Conservation (phyloP, 1,140 invertebrate species). For the Aphelinus certus region DNA sequence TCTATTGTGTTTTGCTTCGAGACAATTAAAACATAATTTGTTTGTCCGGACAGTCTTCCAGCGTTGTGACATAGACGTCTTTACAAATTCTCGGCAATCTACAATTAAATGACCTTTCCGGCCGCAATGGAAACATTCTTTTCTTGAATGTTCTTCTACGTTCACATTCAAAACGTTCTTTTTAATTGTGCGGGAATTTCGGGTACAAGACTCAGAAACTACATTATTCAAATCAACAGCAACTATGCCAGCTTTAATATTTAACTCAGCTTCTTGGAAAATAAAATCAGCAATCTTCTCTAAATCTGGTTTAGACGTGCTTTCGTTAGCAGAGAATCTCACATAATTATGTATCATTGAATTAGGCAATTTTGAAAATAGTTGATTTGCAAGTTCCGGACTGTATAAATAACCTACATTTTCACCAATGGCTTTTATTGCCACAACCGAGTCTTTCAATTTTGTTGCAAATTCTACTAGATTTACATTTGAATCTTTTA, state of each 20-base stretch:
- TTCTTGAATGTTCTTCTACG: too few species aligned
- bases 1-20: too few species aligned
- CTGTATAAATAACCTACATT: neutral
- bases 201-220: too few species aligned
- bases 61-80: too few species aligned
- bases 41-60: too few species aligned
- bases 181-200: too few species aligned
- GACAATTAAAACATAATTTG: too few species aligned
- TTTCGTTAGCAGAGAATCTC: neutral
- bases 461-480: neutral
- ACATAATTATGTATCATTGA: neutral
- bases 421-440: neutral
- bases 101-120: too few species aligned
- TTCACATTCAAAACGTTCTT: too few species aligned
- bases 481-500: neutral
- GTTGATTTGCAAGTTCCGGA: neutral
- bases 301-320: neutral
- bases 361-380: neutral
- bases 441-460: neutral
- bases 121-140: too few species aligned
- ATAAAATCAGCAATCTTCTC: constrained; percentile 5
- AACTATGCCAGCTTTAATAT: neutral
- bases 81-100: too few species aligned
- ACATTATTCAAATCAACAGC: neutral
- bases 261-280: neutral